Conservation (phyloP, 2,888 invertebrate genomes). For the Anthophora plumipes region DNA sequence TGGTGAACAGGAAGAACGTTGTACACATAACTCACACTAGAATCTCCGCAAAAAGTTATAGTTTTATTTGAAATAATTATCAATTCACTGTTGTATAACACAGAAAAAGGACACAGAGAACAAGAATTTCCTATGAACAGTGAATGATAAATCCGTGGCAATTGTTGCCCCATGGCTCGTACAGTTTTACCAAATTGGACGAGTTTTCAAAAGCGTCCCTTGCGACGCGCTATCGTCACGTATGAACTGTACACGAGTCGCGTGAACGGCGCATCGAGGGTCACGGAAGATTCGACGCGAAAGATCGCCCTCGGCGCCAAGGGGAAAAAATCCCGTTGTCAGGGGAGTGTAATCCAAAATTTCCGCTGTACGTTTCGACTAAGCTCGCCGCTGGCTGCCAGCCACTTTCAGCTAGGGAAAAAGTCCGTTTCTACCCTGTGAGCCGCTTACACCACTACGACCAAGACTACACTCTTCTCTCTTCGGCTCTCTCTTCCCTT, state of each 20-base stretch:
- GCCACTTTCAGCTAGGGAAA: slow-evolving; percentile 43
- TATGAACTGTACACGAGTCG: slow-evolving; percentile 28
- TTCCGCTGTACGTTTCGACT: slow-evolving; percentile 48
- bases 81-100: not conserved
- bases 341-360: slow-evolving; percentile 66
- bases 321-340: slow-evolving; percentile 51
- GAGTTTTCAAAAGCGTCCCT: slow-evolving; percentile 84
- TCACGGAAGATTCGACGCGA: slow-evolving; percentile 2
- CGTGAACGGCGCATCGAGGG: slow-evolving; percentile 35
- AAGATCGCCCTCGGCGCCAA: slow-evolving; percentile 34
- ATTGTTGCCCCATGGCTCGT: slow-evolving; percentile 53
- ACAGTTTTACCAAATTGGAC: slow-evolving; percentile 86
- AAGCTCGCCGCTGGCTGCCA: slow-evolving; percentile 52
- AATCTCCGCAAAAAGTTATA: no score
- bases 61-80: no score
- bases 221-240: slow-evolving; percentile 71
- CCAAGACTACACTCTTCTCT: slow-evolving; percentile 21
- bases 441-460: slow-evolving; percentile 63
- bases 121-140: slow-evolving; percentile 27
- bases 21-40: no score
- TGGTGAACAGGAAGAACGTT: no score
- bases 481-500: slow-evolving; percentile 33
- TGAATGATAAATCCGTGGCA: slow-evolving; percentile 17
- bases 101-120: not conserved
- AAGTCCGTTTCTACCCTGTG: slow-evolving; percentile 36